Evolutionary conservation across 2,797 vertebrate genomes (phyloP).

Genomic region (Hapalemur alaotrensis): DNA sequence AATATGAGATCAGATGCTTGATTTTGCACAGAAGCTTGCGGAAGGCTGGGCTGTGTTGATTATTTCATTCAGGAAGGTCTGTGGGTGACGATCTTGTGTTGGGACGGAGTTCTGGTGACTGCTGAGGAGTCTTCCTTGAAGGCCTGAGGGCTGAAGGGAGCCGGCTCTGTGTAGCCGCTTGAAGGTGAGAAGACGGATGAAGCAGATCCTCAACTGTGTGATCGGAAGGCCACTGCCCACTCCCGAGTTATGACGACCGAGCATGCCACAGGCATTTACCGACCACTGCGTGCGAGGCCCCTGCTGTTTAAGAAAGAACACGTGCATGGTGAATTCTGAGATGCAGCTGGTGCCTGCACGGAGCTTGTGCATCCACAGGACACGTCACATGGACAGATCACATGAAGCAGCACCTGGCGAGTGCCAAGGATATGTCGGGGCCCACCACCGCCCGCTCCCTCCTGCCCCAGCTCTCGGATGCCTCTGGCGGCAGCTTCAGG

Average conservation of each 20-base stretch:
- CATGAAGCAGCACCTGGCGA: background rate
- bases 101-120: background rate
- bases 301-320: background rate
- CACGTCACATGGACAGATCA: background rate
- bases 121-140: background rate
- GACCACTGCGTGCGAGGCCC: background rate
- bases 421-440: no score
- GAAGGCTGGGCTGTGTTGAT: background rate
- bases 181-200: background rate
- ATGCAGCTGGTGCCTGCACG: background rate
- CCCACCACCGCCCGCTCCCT: rapidly evolving
- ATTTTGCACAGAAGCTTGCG: background rate
- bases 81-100: background rate
- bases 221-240: background rate
- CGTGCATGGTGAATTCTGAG: no score
- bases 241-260: background rate
- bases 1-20: background rate
- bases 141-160: background rate
- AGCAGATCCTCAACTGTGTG: background rate
- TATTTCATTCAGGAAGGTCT: background rate
- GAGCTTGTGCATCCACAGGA: background rate
- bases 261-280: background rate
- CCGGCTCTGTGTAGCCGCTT: background rate
- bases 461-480: background rate
- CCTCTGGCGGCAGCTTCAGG: background rate